Evolutionary conservation across 2,797 vertebrate genomes (phyloP).

Genomic region (Girardinus metallicus): DNA sequence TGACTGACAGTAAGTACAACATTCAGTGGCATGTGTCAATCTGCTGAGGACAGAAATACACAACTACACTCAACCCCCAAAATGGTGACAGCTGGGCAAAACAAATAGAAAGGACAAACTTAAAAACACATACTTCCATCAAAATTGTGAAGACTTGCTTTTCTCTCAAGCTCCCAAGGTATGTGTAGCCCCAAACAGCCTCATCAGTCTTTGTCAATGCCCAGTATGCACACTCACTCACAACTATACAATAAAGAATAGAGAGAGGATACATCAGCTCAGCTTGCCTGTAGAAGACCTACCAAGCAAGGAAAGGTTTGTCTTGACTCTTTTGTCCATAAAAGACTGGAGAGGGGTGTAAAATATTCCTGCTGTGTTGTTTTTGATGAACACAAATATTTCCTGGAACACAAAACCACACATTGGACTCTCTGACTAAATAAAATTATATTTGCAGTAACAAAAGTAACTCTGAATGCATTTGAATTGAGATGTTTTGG

Average conservation of each 20-base stretch:
- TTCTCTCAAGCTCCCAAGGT: not conserved
- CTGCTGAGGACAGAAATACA: conserved; percentile 12
- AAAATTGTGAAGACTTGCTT: not conserved
- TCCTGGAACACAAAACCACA: conserved; percentile 23
- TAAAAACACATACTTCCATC: not conserved
- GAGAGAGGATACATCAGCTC: conserved; percentile 9
- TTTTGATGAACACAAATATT: conserved; percentile 33
- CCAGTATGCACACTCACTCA: conserved; percentile 35
- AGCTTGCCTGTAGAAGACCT: conserved; percentile 12
- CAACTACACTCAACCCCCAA: conserved; percentile 41
- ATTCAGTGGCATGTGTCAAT: conserved; percentile 43
- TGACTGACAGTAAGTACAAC: conserved; percentile 9
- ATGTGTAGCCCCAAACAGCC: not conserved
- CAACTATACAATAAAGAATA: conserved; percentile 23
- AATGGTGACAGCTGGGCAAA: conserved; percentile 32
- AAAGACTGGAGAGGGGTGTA: conserved; percentile 21
- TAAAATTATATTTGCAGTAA: not conserved
- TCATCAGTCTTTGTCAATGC: conserved; percentile 18
- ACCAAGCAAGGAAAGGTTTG: conserved; percentile 71
- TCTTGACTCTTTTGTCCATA: conserved; percentile 41
- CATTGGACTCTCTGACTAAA: not conserved
- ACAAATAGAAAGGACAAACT: not conserved
- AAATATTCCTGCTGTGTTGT: conserved; percentile 50
- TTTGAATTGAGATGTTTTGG: not conserved
- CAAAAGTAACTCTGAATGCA: not conserved